Conservation (phyloP, 2,888 invertebrate species). For the Patella pellucida region DNA sequence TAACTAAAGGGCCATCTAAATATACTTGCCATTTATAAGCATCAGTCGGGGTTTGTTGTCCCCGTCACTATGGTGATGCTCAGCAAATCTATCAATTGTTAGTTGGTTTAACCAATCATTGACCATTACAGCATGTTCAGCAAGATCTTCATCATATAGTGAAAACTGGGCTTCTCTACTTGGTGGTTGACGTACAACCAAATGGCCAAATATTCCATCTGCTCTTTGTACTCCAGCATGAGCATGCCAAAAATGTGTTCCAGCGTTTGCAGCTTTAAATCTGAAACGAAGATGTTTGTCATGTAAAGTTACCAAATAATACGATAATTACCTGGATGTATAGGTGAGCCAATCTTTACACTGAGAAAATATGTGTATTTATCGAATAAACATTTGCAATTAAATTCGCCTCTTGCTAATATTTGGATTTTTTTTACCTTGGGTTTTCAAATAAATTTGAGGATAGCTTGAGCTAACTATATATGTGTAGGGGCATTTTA, state of each 20-base stretch:
- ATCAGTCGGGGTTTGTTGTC: slow-evolving; percentile 87
- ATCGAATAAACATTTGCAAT: too few relatives aligned
- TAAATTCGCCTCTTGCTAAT: too few relatives aligned
- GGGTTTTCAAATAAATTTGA: too few relatives aligned
- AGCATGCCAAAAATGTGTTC: slow-evolving; percentile 66
- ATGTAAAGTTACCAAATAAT: too few relatives aligned
- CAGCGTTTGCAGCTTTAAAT: slow-evolving; percentile 54
- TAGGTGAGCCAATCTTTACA: too few relatives aligned
- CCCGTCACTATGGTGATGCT: slow-evolving; percentile 87
- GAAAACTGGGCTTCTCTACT: slow-evolving; percentile 89
- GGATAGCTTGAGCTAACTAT: too few relatives aligned
- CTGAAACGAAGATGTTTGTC: too few relatives aligned
- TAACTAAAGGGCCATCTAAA: too few relatives aligned
- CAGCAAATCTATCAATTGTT: slow-evolving; percentile 82
- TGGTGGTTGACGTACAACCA: slow-evolving; percentile 72
- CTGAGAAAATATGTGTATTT: not conserved
- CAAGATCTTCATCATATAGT: slow-evolving; percentile 89
- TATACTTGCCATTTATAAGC: slow-evolving; percentile 81
- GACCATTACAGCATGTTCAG: slow-evolving; percentile 87
- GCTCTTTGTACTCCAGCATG: slow-evolving; percentile 63
- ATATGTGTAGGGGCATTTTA: too few relatives aligned
- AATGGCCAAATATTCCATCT: slow-evolving; percentile 58
- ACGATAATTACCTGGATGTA: too few relatives aligned
- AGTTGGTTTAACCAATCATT: slow-evolving; percentile 86
- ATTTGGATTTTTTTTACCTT: too few relatives aligned